These are phyloP conservation scores for Nomada ferruginata DNA, from an alignment of 2,888 invertebrate species.

Conservation along the genomic window DNA sequence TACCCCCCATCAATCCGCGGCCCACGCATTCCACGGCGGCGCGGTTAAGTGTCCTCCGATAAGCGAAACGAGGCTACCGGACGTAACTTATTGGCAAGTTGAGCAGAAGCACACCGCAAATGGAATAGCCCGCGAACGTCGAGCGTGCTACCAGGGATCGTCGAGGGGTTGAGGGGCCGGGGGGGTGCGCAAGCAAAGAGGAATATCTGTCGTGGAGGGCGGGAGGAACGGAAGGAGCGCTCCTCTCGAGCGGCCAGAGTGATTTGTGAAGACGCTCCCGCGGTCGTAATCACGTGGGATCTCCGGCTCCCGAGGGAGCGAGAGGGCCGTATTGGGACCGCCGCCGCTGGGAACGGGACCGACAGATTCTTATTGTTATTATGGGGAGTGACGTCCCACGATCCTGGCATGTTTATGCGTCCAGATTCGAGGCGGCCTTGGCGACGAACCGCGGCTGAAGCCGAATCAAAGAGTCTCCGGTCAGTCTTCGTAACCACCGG, in stretches of 20 bases:
- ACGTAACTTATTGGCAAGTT: slow-evolving; percentile 72
- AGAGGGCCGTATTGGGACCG: slow-evolving; percentile 61
- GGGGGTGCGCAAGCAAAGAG: slow-evolving; percentile 36
- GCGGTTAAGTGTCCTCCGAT: slow-evolving; percentile 58
- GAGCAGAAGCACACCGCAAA: slow-evolving; percentile 65
- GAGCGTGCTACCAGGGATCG: slow-evolving; percentile 22
- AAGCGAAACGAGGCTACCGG: slow-evolving; percentile 70
- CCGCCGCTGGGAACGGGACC: slow-evolving; percentile 67
- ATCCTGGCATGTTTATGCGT: slow-evolving; percentile 83
- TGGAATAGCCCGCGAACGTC: slow-evolving; percentile 65
- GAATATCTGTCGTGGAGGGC: slow-evolving; percentile 32
- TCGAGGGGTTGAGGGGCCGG: slow-evolving; percentile 19
- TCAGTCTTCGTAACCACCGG: slow-evolving; percentile 63
- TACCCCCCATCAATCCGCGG: slow-evolving; percentile 45
- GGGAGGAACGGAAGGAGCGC: slow-evolving; percentile 67
- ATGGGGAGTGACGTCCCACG: slow-evolving; percentile 83
- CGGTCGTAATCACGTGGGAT: slow-evolving; percentile 84
- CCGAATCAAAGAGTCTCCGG: slow-evolving; percentile 72
- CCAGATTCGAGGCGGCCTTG: slow-evolving; percentile 83
- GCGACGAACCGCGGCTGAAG: slow-evolving; percentile 72
- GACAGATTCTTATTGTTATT: slow-evolving; percentile 83
- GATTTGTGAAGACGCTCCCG: slow-evolving; percentile 84
- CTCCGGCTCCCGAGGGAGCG: slow-evolving; percentile 75
- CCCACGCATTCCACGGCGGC: slow-evolving; percentile 60
- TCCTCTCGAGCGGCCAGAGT: slow-evolving; percentile 74